Conservation (phyloP, 2,888 invertebrate genomes). For the Temnothorax rugatulus region DNA sequence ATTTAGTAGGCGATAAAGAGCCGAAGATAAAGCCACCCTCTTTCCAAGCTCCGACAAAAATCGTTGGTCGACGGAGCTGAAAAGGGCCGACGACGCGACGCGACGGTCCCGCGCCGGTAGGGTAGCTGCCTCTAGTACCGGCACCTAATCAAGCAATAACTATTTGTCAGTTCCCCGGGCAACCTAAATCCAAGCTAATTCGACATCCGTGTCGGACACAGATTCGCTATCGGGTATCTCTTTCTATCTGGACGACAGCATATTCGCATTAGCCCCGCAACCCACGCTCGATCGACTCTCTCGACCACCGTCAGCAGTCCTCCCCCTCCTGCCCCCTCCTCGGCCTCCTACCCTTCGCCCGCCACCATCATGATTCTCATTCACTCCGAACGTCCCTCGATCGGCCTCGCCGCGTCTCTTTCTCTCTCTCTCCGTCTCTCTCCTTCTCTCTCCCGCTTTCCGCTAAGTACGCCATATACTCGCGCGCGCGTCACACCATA, state of each 20-base stretch:
- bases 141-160: conserved; percentile 86
- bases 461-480: conserved; percentile 81
- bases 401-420: conserved; percentile 39
- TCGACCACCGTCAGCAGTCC: conserved; percentile 82
- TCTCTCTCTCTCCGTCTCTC: conserved; percentile 20
- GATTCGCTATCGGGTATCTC: conserved; percentile 86
- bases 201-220: conserved; percentile 86
- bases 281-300: conserved; percentile 85
- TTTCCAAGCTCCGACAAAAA: conserved; percentile 47
- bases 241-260: conserved; percentile 86
- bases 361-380: conserved; percentile 70
- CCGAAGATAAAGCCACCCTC: conserved; percentile 41
- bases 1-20: conserved; percentile 52
- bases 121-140: conserved; percentile 77
- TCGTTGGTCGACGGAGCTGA: conserved; percentile 47
- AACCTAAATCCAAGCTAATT: conserved; percentile 86
- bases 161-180: conserved; percentile 86
- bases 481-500: conserved; percentile 77
- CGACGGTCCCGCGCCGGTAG: conserved; percentile 59
- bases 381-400: conserved; percentile 62
- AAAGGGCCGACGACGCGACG: conserved; percentile 31
- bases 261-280: conserved; percentile 86
- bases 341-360: conserved; percentile 58
- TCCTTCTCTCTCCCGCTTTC: conserved; percentile 66
- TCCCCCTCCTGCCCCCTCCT: conserved; percentile 61